phyloP scores from a whole-genome alignment of 1,140 invertebrate genomes.

The Aricia agestis region DNA sequence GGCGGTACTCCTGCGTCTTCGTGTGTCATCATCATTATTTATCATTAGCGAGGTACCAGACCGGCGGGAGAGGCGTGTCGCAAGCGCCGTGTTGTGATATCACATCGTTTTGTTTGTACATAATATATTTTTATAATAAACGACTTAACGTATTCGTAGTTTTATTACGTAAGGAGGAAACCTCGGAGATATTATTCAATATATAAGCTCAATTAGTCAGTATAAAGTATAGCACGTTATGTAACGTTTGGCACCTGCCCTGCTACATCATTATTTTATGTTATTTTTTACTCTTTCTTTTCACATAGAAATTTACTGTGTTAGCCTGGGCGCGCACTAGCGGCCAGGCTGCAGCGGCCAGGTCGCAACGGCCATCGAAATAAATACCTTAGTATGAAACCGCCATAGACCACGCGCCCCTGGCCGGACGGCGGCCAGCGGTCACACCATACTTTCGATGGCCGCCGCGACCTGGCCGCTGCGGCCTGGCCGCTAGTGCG shows the following conservation, averaged over 20 bases:
- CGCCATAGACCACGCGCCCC: no score
- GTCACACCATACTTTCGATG: no score
- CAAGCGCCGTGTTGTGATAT: conserved; percentile 5
- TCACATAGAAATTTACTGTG: no score
- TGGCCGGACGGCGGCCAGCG: no score
- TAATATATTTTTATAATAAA: conserved; percentile 15
- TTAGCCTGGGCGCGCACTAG: no score
- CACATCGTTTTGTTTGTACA: conserved; percentile 13
- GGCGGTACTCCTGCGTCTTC: neutral
- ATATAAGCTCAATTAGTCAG: neutral
- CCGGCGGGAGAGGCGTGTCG: neutral
- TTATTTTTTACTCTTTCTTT: no score
- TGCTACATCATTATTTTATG: no score
- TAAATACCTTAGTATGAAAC: no score
- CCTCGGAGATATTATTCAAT: neutral
- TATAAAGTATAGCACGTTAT: neutral
- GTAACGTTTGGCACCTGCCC: neutral
- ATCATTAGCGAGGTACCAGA: conserved; percentile 2
- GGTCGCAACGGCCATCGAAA: no score
- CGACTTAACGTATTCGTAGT: neutral
- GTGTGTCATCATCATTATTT: conserved; percentile 4
- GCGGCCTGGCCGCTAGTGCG: no score
- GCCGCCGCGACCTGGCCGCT: no score
- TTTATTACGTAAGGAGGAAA: conserved; percentile 4
- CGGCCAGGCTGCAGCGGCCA: no score